Evolutionary conservation across 2,888 invertebrate species (phyloP).

Genomic region (Cheilosia scutellata): DNA sequence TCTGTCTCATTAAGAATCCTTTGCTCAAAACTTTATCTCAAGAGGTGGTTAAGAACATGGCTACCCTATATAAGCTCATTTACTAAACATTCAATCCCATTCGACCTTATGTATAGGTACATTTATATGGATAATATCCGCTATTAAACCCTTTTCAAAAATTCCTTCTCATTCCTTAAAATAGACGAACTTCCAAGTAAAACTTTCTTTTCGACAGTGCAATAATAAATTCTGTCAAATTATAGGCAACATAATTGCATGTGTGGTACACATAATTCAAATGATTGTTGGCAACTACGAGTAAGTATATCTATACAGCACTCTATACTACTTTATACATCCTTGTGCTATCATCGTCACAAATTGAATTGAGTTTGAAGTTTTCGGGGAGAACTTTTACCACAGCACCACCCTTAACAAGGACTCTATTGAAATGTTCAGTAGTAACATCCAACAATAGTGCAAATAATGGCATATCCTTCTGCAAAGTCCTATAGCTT

Average conservation of each 20-base stretch:
- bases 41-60: too few species aligned
- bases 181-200: neutral
- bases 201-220: neutral
- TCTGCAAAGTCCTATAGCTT: neutral
- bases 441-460: constrained; percentile 9
- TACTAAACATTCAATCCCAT: too few species aligned
- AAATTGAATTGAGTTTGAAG: constrained; percentile 23
- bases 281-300: constrained; percentile 15
- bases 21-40: too few species aligned
- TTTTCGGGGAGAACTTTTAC: neutral
- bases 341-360: constrained; percentile 1
- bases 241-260: constrained; percentile 33
- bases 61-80: too few species aligned
- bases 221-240: constrained; percentile 31
- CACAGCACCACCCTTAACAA: neutral
- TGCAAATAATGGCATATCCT: constrained; percentile 39
- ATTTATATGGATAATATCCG: too few species aligned
- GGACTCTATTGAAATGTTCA: neutral
- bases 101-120: too few species aligned
- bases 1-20: too few species aligned
- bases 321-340: neutral
- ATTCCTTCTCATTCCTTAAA: neutral
- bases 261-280: constrained; percentile 20
- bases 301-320: too few species aligned
- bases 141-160: neutral